Percentiles rank a stretch among this genome's conserved stretches.
phyloP scores from a whole-genome alignment of 2,888 invertebrate species.

The Criorhina ranunculi region DNA sequence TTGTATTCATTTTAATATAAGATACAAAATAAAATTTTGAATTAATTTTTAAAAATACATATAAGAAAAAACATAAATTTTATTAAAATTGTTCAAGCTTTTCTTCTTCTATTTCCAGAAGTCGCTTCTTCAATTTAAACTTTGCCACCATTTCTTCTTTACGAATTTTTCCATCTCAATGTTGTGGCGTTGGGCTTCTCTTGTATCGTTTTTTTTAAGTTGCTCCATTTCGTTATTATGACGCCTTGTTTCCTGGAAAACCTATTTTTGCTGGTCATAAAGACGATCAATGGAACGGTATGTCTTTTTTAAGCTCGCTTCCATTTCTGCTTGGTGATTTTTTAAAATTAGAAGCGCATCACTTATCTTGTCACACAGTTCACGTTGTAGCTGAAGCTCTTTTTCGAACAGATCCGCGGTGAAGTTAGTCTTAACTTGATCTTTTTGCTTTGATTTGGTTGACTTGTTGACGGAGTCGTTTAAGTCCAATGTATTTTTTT shows the following conservation, averaged over 20 bases:
- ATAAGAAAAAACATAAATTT: too few relatives aligned
- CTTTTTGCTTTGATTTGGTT: not conserved
- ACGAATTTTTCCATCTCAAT: slow-evolving; percentile 19
- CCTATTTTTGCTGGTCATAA: slow-evolving; percentile 14
- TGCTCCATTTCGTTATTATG: slow-evolving; percentile 9
- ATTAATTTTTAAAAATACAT: too few relatives aligned
- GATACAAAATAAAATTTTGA: too few relatives aligned
- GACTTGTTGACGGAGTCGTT: too few relatives aligned
- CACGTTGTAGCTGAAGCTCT: slow-evolving; percentile 17
- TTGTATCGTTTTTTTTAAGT: not conserved
- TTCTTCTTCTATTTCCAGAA: slow-evolving; percentile 24
- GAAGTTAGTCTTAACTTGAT: too few relatives aligned
- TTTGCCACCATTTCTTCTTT: slow-evolving; percentile 25
- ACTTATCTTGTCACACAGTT: not conserved
- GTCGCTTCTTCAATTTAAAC: slow-evolving; percentile 8
- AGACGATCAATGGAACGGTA: slow-evolving; percentile 16
- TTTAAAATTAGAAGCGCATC: slow-evolving; percentile 2
- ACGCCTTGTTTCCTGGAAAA: slow-evolving; percentile 20
- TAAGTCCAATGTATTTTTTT: too few relatives aligned
- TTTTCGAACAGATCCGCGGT: not conserved
- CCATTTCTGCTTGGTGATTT: slow-evolving; percentile 14
- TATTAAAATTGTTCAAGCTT: not conserved
- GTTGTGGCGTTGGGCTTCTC: slow-evolving; percentile 22
- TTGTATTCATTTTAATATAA: too few relatives aligned
- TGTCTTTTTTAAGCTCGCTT: slow-evolving; percentile 13